These are phyloP conservation scores for Callyntrura sp. DNA, from an alignment of 2,888 invertebrate species.

Conservation along the genomic window DNA sequence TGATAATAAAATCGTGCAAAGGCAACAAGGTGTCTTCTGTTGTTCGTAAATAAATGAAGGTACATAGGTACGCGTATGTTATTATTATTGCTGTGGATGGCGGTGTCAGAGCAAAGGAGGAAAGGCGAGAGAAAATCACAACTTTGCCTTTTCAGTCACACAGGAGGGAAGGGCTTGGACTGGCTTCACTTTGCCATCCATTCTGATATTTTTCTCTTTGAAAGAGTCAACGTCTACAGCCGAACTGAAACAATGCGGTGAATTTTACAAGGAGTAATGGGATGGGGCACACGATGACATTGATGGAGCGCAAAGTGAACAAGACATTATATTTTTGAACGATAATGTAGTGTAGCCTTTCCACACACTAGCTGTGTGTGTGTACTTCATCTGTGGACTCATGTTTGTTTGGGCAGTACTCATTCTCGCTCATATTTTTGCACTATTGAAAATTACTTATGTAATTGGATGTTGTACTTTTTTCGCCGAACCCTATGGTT, in stretches of 20 bases:
- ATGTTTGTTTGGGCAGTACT: background rate
- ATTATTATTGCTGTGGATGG: background rate
- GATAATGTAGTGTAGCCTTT: background rate
- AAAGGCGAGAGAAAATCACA: constrained; percentile 26
- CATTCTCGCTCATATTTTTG: constrained; percentile 40
- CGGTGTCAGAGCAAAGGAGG: background rate
- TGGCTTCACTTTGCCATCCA: background rate
- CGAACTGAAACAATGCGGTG: constrained; percentile 25
- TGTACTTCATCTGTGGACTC: too few species aligned
- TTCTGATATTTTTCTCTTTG: constrained; percentile 14
- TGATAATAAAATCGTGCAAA: constrained; percentile 34
- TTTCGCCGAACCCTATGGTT: constrained; percentile 18
- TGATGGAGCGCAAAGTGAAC: constrained; percentile 1
- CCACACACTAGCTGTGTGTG: background rate
- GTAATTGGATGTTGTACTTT: constrained; percentile 60
- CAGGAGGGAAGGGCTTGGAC: background rate
- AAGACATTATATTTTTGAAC: background rate
- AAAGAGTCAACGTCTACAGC: background rate
- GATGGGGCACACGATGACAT: constrained; percentile 9
- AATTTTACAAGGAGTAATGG: background rate
- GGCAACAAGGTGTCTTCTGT: background rate
- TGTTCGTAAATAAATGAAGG: background rate
- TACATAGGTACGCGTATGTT: background rate
- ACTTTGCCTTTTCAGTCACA: constrained; percentile 38
- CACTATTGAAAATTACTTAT: constrained; percentile 59